Conservation (phyloP, 1,140 invertebrate genomes). For the Pseudomyrmex sp. region DNA sequence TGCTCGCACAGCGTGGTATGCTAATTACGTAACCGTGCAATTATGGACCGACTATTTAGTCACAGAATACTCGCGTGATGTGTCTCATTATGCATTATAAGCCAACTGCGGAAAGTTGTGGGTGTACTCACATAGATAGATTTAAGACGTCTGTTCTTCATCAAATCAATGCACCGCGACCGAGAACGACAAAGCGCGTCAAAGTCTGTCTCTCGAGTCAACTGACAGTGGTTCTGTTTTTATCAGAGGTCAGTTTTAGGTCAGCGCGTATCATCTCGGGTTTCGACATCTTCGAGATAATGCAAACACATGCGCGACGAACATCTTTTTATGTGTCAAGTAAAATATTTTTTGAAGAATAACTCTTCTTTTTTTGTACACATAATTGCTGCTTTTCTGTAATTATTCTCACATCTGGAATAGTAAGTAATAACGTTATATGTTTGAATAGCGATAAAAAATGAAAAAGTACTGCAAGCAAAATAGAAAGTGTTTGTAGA, state of each 20-base stretch:
- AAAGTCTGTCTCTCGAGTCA: not conserved
- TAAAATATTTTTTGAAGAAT: not conserved
- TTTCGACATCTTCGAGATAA: constrained; percentile 51
- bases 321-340: constrained; percentile 13
- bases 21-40: constrained; percentile 20
- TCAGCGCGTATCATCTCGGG: constrained; percentile 54
- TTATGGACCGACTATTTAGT: constrained; percentile 1
- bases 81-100: not conserved
- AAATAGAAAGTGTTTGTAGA: not conserved
- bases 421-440: no score
- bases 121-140: constrained; percentile 10
- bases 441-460: no score
- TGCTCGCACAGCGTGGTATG: not conserved
- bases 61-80: not conserved
- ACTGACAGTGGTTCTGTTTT: not conserved
- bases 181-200: not conserved
- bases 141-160: not conserved
- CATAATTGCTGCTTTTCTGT: not conserved
- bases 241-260: constrained; percentile 66
- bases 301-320: constrained; percentile 31
- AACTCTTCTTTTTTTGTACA: no score
- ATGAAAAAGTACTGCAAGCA: not conserved
- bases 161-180: not conserved
- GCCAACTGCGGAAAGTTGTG: not conserved
- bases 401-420: not conserved